Evolutionary conservation across 2,888 invertebrate species (phyloP).

Genomic region (Hydroisotoma schaefferi): DNA sequence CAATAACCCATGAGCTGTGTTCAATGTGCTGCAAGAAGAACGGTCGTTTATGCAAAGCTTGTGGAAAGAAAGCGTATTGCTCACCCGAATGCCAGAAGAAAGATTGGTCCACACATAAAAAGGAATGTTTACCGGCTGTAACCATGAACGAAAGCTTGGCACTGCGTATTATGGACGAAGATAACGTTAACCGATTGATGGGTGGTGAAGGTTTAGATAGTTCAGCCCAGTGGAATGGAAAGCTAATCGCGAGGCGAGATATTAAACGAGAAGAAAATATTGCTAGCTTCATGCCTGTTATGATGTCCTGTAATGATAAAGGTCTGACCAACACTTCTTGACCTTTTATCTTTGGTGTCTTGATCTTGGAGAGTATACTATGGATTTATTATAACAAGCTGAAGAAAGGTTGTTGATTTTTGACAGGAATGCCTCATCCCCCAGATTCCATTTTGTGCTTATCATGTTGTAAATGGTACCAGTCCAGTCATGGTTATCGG

Average conservation of each 20-base stretch:
- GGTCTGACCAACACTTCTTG: background rate
- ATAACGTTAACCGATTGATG: no score
- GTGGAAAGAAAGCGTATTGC: constrained; percentile 8
- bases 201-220: background rate
- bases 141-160: background rate
- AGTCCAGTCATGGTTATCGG: constrained; percentile 22
- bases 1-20: constrained; percentile 6
- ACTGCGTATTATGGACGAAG: no score
- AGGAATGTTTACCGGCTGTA: background rate
- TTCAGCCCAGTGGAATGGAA: background rate
- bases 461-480: constrained; percentile 27
- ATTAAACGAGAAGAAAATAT: background rate
- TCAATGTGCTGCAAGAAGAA: constrained; percentile 6
- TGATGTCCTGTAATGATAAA: constrained; percentile 9
- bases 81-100: background rate
- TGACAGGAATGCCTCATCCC: constrained; percentile 19
- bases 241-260: background rate
- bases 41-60: constrained; percentile 5
- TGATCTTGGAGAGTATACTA: background rate
- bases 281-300: background rate
- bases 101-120: constrained; percentile 8
- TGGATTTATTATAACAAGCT: background rate
- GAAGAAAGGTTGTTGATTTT: background rate
- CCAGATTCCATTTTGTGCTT: constrained; percentile 32
- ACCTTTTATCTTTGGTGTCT: background rate